Evolutionary conservation across 2,113 vertebrate genomes (phyloP), one percentile per base, ranked within the genome.

Genomic region (Aptenodytes forsteri): DNA sequence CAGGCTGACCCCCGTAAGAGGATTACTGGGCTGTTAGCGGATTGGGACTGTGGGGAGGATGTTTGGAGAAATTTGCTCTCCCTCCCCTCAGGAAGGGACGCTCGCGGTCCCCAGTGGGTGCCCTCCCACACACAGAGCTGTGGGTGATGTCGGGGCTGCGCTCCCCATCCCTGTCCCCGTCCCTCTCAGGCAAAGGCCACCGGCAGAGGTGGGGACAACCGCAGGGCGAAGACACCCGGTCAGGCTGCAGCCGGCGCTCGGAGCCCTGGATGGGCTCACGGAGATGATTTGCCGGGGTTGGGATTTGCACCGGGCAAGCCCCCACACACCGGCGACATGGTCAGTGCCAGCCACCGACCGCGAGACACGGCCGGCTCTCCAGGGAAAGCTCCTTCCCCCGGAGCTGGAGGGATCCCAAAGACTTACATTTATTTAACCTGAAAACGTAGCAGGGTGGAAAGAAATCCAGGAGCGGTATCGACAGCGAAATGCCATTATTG

Each of bases 11-110:
- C 88, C 61, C 2, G 0, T 97, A 94, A 97, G 95, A 96, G 76
- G 96, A 96, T 97, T 97, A 95, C 29, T 7, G 46, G 73, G 91
- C 87, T 97, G 67, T 97, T 97, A 97, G 64, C 16, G 17, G 92
- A 94, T 93, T 92, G 93, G 87, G 87, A 83, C 83, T 7, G 6
- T 69, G 32, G 42, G 49, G 89, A 84, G 58, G 95, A 82, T 83
- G 69, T 90, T 96, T 83, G 84, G 84, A 83, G 93, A 92, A 83
- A 81, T 90, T 62, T 86, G 34, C 72, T 72, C 44, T 94, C 59
- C 71, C 44, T 13, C 25, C 56, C 83, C 69, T 93, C 4, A 1
- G 64, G 69, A 91, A 66, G 20, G 23, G 70, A 22, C 2, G 47
- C 16, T 88, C 7, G 2, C 0, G 2, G 69, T 64, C 47, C 50